A percentile compares a stretch with the other conserved stretches of the same genome.
Evolutionary conservation across 2,888 invertebrate genomes (phyloP).

Genomic region (Agrochola macilenta): DNA sequence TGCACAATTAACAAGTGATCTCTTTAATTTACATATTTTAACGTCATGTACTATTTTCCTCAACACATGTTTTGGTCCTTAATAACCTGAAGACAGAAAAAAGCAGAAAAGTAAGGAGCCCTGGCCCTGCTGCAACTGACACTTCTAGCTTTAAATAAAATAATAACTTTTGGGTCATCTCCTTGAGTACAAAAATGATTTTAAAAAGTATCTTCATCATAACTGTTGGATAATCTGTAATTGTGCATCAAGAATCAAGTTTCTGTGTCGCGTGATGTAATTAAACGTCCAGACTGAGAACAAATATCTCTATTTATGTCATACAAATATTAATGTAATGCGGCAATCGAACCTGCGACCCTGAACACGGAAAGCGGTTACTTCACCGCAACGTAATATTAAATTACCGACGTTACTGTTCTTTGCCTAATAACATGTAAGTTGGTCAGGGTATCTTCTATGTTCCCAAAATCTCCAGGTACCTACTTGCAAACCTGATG

Average conservation of each 20-base stretch:
- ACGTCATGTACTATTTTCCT: slow-evolving; percentile 6
- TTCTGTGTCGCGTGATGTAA: slow-evolving; percentile 19
- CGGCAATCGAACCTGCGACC: slow-evolving; percentile 33
- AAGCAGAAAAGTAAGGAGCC: not conserved
- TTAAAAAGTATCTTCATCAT: not conserved
- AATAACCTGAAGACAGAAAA: not conserved
- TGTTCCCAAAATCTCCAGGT: not conserved
- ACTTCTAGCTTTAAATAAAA: not conserved
- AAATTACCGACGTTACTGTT: not conserved
- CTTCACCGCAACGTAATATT: slow-evolving; percentile 3
- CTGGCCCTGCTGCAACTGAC: not conserved
- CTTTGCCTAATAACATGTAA: not conserved
- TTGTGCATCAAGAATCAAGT: slow-evolving; percentile 18
- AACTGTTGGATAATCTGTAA: slow-evolving; percentile 8
- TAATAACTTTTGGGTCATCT: not conserved
- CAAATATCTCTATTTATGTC: slow-evolving; percentile 31
- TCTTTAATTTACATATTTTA: slow-evolving; percentile 52
- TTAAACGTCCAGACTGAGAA: slow-evolving; percentile 23
- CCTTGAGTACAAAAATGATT: not conserved
- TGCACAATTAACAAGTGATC: slow-evolving; percentile 71
- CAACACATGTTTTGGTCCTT: slow-evolving; percentile 9
- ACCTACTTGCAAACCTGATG: slow-evolving; percentile 1
- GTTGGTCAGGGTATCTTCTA: not conserved
- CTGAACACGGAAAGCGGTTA: slow-evolving; percentile 24
- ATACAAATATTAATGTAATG: slow-evolving; percentile 39